Evolutionary conservation across 2,113 vertebrate genomes (phyloP).

Genomic region (Periophthalmus modestus): DNA sequence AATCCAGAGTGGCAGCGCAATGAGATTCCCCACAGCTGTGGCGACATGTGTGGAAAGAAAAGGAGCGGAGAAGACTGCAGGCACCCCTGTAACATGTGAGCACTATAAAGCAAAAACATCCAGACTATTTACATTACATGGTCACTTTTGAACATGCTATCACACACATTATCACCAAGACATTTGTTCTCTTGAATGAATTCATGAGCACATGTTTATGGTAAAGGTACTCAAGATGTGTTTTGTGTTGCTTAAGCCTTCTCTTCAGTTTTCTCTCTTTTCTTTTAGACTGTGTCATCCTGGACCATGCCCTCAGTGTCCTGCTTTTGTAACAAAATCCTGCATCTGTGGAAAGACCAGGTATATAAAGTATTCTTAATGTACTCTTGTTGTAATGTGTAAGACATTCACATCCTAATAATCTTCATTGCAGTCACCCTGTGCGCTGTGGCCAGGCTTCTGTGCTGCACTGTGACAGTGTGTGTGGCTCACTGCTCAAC

Average conservation of each 20-base stretch:
- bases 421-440: conserved; percentile 80
- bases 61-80: conserved; percentile 88
- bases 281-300: conserved; percentile 90
- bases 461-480: conserved; percentile 84
- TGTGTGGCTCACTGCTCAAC: conserved; percentile 85
- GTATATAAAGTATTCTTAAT: conserved; percentile 61
- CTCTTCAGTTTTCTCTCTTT: neutral
- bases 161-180: neutral
- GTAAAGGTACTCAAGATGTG: neutral
- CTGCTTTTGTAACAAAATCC: conserved; percentile 90
- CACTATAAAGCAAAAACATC: neutral
- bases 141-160: neutral
- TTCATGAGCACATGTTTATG: neutral
- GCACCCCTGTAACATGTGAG: conserved; percentile 98
- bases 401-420: neutral
- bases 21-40: conserved; percentile 99
- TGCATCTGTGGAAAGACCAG: conserved; percentile 92
- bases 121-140: neutral
- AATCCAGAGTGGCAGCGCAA: conserved; percentile 97
- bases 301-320: conserved; percentile 95
- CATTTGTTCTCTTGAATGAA: neutral
- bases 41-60: conserved; percentile 96
- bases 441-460: conserved; percentile 90
- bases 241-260: neutral
- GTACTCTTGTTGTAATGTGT: neutral